phyloP scores from a whole-genome alignment of 2,888 invertebrate genomes.

The Brachypalpus laphriformis region DNA sequence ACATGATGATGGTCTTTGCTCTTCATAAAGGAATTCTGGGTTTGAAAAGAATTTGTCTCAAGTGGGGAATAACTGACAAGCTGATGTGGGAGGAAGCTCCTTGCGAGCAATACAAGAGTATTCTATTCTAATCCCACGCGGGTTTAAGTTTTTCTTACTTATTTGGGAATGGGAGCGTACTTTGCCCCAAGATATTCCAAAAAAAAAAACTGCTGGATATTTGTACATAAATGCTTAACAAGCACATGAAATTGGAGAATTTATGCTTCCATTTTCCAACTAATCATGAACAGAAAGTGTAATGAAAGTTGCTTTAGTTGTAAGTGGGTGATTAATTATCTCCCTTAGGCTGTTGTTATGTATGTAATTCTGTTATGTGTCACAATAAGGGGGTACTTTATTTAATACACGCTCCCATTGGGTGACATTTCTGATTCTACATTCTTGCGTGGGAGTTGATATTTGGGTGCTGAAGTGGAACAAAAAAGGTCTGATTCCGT shows the following conservation, averaged over 20 bases:
- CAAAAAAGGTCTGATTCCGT: neutral
- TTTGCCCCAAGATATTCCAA: neutral
- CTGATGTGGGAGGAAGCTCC: neutral
- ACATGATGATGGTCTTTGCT: constrained; percentile 5
- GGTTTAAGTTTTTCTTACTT: neutral
- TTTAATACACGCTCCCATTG: neutral
- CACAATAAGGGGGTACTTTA: neutral
- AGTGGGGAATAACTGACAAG: neutral
- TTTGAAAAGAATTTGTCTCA: constrained; percentile 6
- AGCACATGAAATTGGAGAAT: neutral
- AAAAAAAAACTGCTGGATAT: neutral
- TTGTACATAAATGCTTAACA: neutral
- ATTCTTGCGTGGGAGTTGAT: neutral
- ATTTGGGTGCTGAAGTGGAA: neutral
- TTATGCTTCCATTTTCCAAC: neutral
- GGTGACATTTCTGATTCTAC: neutral
- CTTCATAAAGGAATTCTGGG: neutral
- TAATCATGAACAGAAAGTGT: neutral
- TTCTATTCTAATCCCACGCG: neutral
- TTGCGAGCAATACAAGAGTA: neutral
- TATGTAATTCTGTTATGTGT: neutral
- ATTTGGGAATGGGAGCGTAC: neutral
- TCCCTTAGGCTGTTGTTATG: neutral
- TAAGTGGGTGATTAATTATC: neutral
- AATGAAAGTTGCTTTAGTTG: neutral